Evolutionary conservation across 2,113 vertebrate genomes (phyloP).

Genomic region (Xiphophorus couchianus): DNA sequence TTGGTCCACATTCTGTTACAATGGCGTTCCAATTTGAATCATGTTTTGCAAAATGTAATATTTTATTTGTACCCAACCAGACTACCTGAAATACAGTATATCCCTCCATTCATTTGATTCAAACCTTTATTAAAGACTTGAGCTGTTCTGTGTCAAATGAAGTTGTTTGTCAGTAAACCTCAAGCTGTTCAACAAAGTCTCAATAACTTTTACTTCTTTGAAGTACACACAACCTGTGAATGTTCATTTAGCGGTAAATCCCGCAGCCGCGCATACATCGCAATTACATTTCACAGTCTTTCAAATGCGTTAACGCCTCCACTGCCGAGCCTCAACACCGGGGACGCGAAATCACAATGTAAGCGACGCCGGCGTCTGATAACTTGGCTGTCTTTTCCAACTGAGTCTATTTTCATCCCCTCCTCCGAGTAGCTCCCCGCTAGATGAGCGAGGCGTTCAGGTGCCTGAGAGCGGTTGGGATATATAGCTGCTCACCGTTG

Average conservation of each 20-base stretch:
- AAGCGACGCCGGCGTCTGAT: conserved; percentile 15
- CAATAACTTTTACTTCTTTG: not conserved
- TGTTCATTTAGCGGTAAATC: not conserved
- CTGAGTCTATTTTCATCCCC: conserved; percentile 46
- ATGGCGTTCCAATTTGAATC: not conserved
- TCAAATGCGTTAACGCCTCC: conserved; percentile 22
- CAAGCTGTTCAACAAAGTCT: not conserved
- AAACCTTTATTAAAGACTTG: too few relatives aligned
- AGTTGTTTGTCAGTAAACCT: not conserved
- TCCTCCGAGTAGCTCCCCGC: conserved; percentile 19
- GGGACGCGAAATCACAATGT: conserved; percentile 14
- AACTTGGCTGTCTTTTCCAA: conserved; percentile 19
- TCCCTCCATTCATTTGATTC: not conserved
- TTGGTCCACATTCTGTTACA: too few relatives aligned
- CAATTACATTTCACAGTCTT: conserved; percentile 23
- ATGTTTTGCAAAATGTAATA: too few relatives aligned
- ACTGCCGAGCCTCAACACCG: not conserved
- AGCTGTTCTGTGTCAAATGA: not conserved
- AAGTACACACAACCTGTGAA: not conserved
- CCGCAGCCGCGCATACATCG: not conserved
- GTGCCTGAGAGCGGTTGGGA: conserved; percentile 38
- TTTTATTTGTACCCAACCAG: not conserved
- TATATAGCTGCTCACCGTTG: conserved; percentile 26
- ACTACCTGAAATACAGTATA: not conserved
- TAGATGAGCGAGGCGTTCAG: conserved; percentile 51